These are phyloP conservation scores for Drosophila ezoana DNA, from an alignment of 2,888 invertebrate species.

Conservation along the genomic window DNA sequence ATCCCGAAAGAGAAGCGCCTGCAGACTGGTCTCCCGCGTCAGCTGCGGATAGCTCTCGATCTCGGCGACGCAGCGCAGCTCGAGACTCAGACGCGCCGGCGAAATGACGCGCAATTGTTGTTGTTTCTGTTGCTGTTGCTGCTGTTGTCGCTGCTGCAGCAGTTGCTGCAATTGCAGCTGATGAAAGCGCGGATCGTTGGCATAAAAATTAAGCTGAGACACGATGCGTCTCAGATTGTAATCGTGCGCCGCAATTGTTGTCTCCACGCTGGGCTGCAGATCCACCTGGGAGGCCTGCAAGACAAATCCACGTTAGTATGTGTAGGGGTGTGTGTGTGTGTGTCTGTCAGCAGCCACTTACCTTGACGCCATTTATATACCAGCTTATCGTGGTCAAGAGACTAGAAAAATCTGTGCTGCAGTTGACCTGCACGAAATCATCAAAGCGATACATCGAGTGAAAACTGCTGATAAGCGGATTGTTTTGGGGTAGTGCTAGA, in stretches of 20 bases:
- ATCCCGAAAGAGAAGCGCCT: slow-evolving; percentile 75
- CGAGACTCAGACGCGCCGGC: slow-evolving; percentile 63
- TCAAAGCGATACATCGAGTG: slow-evolving; percentile 78
- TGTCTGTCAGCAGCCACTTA: slow-evolving; percentile 32
- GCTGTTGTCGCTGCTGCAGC: slow-evolving; percentile 36
- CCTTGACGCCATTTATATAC: slow-evolving; percentile 83
- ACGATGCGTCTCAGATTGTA: slow-evolving; percentile 81
- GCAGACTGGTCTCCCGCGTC: slow-evolving; percentile 73
- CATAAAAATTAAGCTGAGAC: slow-evolving; percentile 82
- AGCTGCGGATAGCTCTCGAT: slow-evolving; percentile 80
- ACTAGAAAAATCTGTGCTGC: slow-evolving; percentile 83
- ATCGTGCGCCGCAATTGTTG: slow-evolving; percentile 81
- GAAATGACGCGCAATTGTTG: slow-evolving; percentile 26
- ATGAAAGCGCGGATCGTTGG: slow-evolving; percentile 81
- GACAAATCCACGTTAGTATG: background rate
- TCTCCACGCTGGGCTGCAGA: slow-evolving; percentile 79
- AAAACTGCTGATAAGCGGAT: slow-evolving; percentile 83
- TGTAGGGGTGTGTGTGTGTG: background rate
- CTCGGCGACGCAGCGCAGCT: slow-evolving; percentile 82
- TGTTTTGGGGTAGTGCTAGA: slow-evolving; percentile 82
- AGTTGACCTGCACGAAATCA: slow-evolving; percentile 83
- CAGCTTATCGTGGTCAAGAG: slow-evolving; percentile 80
- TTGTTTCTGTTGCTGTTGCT: slow-evolving; percentile 36
- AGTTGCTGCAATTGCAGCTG: slow-evolving; percentile 48
- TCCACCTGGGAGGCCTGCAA: slow-evolving; percentile 71